Evolutionary conservation across 2,888 invertebrate genomes (phyloP).

Genomic region (Unio delphinus): DNA sequence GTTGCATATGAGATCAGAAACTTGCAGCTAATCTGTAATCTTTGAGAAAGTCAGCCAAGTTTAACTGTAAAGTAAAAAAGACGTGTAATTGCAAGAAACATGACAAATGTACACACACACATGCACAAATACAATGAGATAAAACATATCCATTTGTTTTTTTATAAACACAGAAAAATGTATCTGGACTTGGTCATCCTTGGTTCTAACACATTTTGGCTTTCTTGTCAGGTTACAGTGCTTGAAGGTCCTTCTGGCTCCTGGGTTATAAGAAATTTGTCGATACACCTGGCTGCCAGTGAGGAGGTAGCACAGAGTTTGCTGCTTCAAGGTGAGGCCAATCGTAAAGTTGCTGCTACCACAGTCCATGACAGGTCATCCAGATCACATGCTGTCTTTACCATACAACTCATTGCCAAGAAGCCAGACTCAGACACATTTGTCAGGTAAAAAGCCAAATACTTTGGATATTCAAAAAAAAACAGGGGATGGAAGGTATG

Average conservation of each 20-base stretch:
- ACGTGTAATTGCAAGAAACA: too few species aligned
- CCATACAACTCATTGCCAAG: conserved; percentile 61
- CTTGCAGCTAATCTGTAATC: too few species aligned
- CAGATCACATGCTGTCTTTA: conserved; percentile 67
- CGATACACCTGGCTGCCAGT: conserved; percentile 62
- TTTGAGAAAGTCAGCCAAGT: too few species aligned
- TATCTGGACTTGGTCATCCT: neutral
- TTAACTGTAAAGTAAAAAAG: too few species aligned
- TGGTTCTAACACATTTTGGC: neutral
- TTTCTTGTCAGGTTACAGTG: conserved; percentile 54
- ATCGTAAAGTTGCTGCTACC: conserved; percentile 66
- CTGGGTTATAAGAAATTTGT: conserved; percentile 61
- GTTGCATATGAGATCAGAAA: too few species aligned
- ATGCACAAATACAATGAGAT: neutral
- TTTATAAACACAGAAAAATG: neutral
- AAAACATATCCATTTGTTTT: neutral
- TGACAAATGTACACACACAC: too few species aligned
- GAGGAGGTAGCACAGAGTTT: conserved; percentile 67
- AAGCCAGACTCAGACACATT: conserved; percentile 58
- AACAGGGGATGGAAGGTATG: too few species aligned
- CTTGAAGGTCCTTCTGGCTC: conserved; percentile 60
- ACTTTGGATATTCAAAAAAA: neutral
- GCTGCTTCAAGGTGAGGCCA: conserved; percentile 62
- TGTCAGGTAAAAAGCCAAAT: conserved; percentile 46
- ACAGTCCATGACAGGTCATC: conserved; percentile 67